phyloP scores from a whole-genome alignment of 2,113 vertebrate genomes.

The Dendropsophus ebraccatus region DNA sequence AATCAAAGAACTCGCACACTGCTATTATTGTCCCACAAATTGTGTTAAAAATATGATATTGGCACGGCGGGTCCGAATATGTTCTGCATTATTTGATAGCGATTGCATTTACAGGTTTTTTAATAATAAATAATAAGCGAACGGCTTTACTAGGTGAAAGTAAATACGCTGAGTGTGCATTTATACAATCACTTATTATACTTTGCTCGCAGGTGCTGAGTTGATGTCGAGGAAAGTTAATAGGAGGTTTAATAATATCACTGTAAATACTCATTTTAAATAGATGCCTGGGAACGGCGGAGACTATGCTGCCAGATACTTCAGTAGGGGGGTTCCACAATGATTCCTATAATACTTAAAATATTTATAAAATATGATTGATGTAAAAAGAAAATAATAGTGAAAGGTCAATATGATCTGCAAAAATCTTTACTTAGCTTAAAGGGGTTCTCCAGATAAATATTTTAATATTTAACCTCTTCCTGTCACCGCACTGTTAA shows the following conservation, averaged over 20 bases:
- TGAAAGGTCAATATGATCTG: background rate
- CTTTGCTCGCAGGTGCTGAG: slow-evolving; percentile 33
- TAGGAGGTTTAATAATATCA: background rate
- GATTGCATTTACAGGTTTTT: slow-evolving; percentile 19
- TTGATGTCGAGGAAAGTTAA: slow-evolving; percentile 13
- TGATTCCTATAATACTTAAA: background rate
- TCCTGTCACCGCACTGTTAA: too few species aligned
- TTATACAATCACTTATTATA: slow-evolving; percentile 35
- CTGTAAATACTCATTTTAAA: slow-evolving; percentile 14
- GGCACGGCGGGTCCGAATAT: slow-evolving; percentile 15
- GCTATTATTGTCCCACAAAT: slow-evolving; percentile 42
- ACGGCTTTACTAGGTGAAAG: slow-evolving; percentile 18
- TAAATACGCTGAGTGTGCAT: slow-evolving; percentile 8
- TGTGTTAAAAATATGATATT: slow-evolving; percentile 40
- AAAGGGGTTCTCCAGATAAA: background rate
- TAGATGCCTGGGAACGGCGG: background rate
- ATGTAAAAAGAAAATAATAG: background rate
- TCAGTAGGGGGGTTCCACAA: background rate
- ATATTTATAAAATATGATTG: background rate
- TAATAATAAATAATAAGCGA: slow-evolving; percentile 42
- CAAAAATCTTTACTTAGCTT: background rate
- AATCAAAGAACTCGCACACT: slow-evolving; percentile 43
- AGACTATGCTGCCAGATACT: slow-evolving; percentile 15
- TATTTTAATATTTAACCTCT: too few species aligned
- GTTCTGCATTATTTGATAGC: slow-evolving; percentile 30